Base-by-base conservation (phyloP, 2,113 vertebrate genomes). In the Cyprinodon variegatus region DNA sequence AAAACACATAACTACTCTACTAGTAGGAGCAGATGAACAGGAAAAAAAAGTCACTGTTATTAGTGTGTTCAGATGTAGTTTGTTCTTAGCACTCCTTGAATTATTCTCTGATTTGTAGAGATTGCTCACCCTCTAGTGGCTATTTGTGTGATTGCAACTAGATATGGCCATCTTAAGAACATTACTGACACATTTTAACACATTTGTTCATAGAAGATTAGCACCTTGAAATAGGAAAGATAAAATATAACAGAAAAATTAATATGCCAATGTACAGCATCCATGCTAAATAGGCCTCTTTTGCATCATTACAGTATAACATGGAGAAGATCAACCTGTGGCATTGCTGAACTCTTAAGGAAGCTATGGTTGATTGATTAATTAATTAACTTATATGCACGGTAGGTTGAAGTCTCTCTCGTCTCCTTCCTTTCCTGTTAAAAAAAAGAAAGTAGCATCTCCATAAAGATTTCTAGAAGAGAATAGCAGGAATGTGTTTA, bases 101-200 rank as follows among this genome's bases (percentile, higher is more conserved):
- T 13, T 68, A 3, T 3, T 17, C 50, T 64, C 29, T 76, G 57
- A 89, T 91, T 89, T 13, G 14, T 85, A 68, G 72, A 77, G 83
- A 83, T 87, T 80, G 89, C 57, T 45, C 87, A 4, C 90, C 92
- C 90, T 92, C 93, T 93, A 91, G 91, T 89, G 92, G 92, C 50
- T 1, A 0, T 2, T 5, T 64, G 6, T 66, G 63, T 48, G 45
- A 77, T 65, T 66, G 45, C 83, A 90, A 29, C 29, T 29, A 15
- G 53, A 20, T 61, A 0, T 0, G 43, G 43, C 43, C 43, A 2
- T 57, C 2, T 57, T 15, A 57, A 20, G 17, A 2, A 15, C n/a
- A 15, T 3, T 3, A 4, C 14, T 50, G 48, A 17, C 14, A 7
- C 29, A 29, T 29, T 29, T 29, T 29, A 29, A 29, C 29, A 29